Base-by-base conservation (phyloP, 2,797 vertebrate species). In the Nannoperca australis region DNA sequence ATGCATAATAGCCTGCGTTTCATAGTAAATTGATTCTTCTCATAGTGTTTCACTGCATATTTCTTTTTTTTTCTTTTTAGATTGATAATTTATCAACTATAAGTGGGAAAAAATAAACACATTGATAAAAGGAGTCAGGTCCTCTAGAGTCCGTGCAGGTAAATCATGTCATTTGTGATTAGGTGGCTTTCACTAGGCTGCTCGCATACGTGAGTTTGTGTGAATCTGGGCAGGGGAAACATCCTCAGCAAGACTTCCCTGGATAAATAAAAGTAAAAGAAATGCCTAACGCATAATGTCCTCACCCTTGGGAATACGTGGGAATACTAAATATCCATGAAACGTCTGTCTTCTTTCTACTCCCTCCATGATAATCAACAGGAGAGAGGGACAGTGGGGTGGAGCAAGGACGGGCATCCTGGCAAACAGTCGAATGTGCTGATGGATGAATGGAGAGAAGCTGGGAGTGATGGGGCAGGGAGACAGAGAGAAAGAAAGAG, bases 381-480 rank as follows among this genome's bases (percentile, higher is more conserved):
- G 51, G 34, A 62, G 53, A 65, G 47, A 20, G 66, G 7, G 12
- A 42, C 49, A 11, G 6, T 15, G 10, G 34, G 24, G 65, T 40
- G 59, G 58, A 58, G 45, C 58, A 81, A 9, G 49, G 22, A 72
- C n/a, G 18, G 49, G 22, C 61, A 22, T 81, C 38, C 55, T 81
- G 78, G 71, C 73, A 60, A 50, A 79, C 42, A 40, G 27, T 18
- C 49, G 50, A 78, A 60, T 24, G 56, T 56, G 5, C 70, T 70
- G 51, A 84, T 34, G 72, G 38, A 68, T 36, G 22, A n/a, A 62
- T 44, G 45, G 71, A 76, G 80, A 82, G 81, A 27, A 67, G 78
- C 36, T 0, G 4, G 55, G 27, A 70, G 73, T 49, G 42, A 74
- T 13, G 36, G 36, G 13, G 12, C 58, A 51, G 32, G 9, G 38